A percentile compares a stretch with the other conserved stretches of the same genome.
These are phyloP conservation scores for Cetonia aurata DNA, from an alignment of 2,888 invertebrate genomes.

Conservation along the genomic window DNA sequence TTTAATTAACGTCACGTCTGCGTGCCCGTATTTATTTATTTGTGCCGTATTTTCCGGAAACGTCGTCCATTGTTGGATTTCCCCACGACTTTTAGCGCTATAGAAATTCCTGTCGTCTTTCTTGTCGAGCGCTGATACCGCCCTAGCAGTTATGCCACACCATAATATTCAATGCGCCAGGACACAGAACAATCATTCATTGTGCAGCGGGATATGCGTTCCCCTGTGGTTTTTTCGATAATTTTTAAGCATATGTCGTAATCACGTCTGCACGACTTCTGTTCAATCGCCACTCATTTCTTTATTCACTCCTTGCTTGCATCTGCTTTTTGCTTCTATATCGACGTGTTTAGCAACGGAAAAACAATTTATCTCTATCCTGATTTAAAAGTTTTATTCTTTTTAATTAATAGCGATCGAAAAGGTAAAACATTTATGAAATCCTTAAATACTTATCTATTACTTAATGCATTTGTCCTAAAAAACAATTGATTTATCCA, in stretches of 20 bases:
- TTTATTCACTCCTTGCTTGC: not conserved
- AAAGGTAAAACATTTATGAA: too few relatives aligned
- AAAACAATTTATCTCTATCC: too few relatives aligned
- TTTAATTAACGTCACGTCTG: too few relatives aligned
- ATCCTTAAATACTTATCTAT: too few relatives aligned
- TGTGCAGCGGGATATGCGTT: slow-evolving; percentile 53
- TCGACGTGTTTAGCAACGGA: too few relatives aligned
- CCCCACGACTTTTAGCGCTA: slow-evolving; percentile 10
- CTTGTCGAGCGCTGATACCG: slow-evolving; percentile 14
- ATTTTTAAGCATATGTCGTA: slow-evolving; percentile 56
- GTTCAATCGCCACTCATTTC: not conserved
- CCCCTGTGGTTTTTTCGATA: slow-evolving; percentile 55
- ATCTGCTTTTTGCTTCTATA: not conserved
- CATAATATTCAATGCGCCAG: slow-evolving; percentile 46
- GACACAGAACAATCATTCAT: slow-evolving; percentile 52
- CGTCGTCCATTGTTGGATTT: not conserved
- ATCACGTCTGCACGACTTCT: slow-evolving; percentile 53
- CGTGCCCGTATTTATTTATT: not conserved
- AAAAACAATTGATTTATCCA: too few relatives aligned
- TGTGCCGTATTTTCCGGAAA: slow-evolving; percentile 4
- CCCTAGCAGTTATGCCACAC: slow-evolving; percentile 15
- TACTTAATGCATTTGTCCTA: too few relatives aligned
- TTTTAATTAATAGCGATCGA: too few relatives aligned
- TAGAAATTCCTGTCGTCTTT: not conserved
- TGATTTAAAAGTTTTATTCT: too few relatives aligned